Base-by-base conservation (phyloP, 2,113 vertebrate genomes). In the Brachyistius frenatus region DNA sequence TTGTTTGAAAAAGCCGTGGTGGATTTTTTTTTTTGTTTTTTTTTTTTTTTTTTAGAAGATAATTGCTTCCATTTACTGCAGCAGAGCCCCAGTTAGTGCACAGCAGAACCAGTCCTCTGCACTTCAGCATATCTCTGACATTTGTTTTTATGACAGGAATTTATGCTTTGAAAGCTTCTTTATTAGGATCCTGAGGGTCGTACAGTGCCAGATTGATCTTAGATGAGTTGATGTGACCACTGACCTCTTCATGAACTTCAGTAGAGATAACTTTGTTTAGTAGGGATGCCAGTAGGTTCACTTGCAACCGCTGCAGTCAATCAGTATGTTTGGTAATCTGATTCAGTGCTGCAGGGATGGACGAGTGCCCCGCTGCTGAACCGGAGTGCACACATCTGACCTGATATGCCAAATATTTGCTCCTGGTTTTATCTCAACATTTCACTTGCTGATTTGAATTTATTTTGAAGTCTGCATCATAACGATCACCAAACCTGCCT, bases 241-340 rank as follows among this genome's bases (percentile, higher is more conserved):
- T 91, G 86, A 89, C 92, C 91, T 50, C 66, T 67, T 78, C 39
- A 55, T 91, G 88, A 90, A 84, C 89, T 88, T 82, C 49, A 35
- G 70, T 7, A 72, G 78, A 83, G 87, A 86, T 93, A 88, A 92
- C 87, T 93, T 78, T 92, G 89, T 90, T 90, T 83, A 76, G 73
- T 64, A 84, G 85, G 74, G 76, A 92, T 72, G 88, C 68, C 82
- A 83, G 85, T 54, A 75, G 83, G 68, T 81, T 76, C 81, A 78
- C 55, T 63, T 80, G 86, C 69, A 78, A 86, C 77, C 78, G 73
- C 90, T 89, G 85, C 78, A 81, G 75, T 80, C 88, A 84, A 91
- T 89, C 88, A 86, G 87, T 73, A 30, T 83, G 87, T 89, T 90
- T 89, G 84, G 80, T 94, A 92, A 93, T 91, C 70, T 69, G 91